phyloP scores from a whole-genome alignment of 2,888 invertebrate species.

The Leuctra nigra region DNA sequence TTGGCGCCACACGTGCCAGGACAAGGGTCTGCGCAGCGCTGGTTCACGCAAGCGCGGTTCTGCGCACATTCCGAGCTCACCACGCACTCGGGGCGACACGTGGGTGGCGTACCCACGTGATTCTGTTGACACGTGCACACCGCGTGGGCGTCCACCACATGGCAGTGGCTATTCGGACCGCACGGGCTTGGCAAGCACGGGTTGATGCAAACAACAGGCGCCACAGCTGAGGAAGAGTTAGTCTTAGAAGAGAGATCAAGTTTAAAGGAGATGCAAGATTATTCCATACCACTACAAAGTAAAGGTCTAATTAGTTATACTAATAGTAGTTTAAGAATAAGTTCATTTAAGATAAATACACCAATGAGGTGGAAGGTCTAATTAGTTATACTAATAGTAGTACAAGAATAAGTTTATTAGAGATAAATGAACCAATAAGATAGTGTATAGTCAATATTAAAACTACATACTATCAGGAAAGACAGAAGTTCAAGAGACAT shows the following conservation, averaged over 20 bases:
- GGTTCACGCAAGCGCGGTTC: slow-evolving; percentile 67
- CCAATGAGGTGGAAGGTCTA: too few relatives aligned
- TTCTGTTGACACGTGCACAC: slow-evolving; percentile 68
- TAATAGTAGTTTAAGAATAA: too few relatives aligned
- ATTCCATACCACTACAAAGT: too few relatives aligned
- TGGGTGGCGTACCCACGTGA: slow-evolving; percentile 67
- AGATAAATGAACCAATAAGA: too few relatives aligned
- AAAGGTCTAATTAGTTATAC: too few relatives aligned
- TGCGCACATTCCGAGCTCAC: slow-evolving; percentile 71
- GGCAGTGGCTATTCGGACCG: slow-evolving; percentile 71
- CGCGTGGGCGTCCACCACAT: slow-evolving; percentile 61
- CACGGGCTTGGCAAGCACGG: slow-evolving; percentile 74
- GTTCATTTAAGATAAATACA: too few relatives aligned
- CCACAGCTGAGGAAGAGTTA: slow-evolving; percentile 17
- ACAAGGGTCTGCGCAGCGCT: slow-evolving; percentile 72
- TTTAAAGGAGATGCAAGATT: too few relatives aligned
- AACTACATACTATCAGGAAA: too few relatives aligned
- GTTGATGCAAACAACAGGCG: slow-evolving; percentile 45
- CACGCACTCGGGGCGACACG: slow-evolving; percentile 70
- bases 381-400: too few relatives aligned
- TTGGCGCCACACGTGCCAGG: slow-evolving; percentile 68
- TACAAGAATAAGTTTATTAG: too few relatives aligned
- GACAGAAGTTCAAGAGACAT: too few relatives aligned
- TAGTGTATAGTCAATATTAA: too few relatives aligned
- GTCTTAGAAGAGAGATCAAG: slow-evolving; percentile 12